These are phyloP conservation scores for Xyrauchen texanus DNA, from an alignment of 2,113 vertebrate species.

Conservation along the genomic window DNA sequence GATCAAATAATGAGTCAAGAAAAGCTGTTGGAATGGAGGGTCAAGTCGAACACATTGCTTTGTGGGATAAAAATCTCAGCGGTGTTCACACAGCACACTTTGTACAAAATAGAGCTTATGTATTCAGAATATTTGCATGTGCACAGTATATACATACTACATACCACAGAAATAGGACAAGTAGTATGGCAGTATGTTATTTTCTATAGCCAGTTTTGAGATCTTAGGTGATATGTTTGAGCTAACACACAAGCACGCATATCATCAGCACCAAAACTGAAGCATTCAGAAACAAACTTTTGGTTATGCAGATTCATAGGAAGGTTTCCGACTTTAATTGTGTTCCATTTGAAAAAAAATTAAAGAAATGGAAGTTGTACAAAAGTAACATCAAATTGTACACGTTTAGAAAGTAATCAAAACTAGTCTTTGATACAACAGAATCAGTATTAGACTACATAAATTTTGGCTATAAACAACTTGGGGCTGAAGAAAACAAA, in stretches of 20 bases:
- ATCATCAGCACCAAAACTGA: neutral
- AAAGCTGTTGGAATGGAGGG: too few species aligned
- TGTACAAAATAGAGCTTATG: too few species aligned
- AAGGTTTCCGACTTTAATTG: slow-evolving; percentile 82
- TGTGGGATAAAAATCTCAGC: too few species aligned
- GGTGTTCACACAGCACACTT: too few species aligned
- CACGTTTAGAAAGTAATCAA: slow-evolving; percentile 97
- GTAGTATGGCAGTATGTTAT: too few species aligned
- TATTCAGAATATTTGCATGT: too few species aligned
- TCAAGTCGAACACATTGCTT: too few species aligned
- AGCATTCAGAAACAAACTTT: slow-evolving; percentile 14
- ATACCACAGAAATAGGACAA: too few species aligned
- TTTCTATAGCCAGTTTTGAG: too few species aligned
- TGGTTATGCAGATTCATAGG: slow-evolving; percentile 42
- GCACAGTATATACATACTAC: too few species aligned
- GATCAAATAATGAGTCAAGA: too few species aligned
- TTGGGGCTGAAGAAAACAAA: slow-evolving; percentile 88
- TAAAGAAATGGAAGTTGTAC: slow-evolving; percentile 80
- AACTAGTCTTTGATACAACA: slow-evolving; percentile 95
- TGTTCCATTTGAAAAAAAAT: slow-evolving; percentile 89
- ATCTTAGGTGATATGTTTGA: neutral
- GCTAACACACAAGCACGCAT: neutral
- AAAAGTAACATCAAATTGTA: slow-evolving; percentile 99
- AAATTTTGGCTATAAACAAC: slow-evolving; percentile 96
- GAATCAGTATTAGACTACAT: slow-evolving; percentile 90